A percentile compares a stretch with the other conserved stretches of the same genome.
These are phyloP conservation scores for Megalurothrips usitatus DNA, from an alignment of 2,888 invertebrate species.

Conservation along the genomic window DNA sequence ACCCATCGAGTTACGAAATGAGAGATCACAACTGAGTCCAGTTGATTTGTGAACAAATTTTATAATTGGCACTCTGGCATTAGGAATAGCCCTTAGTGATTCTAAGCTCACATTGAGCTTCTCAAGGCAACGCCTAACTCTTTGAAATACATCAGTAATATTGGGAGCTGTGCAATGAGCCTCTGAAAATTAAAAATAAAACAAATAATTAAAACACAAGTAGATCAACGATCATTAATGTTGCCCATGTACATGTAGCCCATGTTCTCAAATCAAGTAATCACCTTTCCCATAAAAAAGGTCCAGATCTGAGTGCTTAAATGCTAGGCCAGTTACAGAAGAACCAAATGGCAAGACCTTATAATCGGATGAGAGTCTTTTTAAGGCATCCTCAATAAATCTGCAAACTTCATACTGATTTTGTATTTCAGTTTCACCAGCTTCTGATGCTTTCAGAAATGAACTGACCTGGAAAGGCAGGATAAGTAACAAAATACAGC, in stretches of 20 bases:
- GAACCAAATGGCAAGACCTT: constrained; percentile 65
- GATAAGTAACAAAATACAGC: not conserved
- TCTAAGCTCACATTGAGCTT: not conserved
- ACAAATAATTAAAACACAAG: not conserved
- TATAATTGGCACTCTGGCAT: constrained; percentile 73
- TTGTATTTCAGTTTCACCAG: not conserved
- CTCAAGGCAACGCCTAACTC: not conserved
- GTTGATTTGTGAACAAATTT: constrained; percentile 63
- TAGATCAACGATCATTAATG: not conserved
- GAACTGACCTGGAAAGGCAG: not conserved
- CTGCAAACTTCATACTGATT: not conserved
- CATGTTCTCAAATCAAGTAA: constrained; percentile 35
- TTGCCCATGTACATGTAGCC: not conserved
- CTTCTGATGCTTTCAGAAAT: not conserved
- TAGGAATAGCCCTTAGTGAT: constrained; percentile 43
- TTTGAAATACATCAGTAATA: not conserved
- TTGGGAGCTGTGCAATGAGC: constrained; percentile 3
- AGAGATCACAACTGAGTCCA: constrained; percentile 64
- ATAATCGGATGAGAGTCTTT: not conserved
- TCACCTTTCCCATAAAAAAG: constrained; percentile 56
- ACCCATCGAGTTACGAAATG: constrained; percentile 65
- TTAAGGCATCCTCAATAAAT: not conserved
- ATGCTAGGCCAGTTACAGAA: constrained; percentile 63
- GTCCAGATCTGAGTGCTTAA: constrained; percentile 69
- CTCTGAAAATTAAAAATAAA: constrained; percentile 28